Evolutionary conservation across 2,113 vertebrate genomes (phyloP), one percentile per base, ranked within the genome.

Genomic region (Nicator chloris): DNA sequence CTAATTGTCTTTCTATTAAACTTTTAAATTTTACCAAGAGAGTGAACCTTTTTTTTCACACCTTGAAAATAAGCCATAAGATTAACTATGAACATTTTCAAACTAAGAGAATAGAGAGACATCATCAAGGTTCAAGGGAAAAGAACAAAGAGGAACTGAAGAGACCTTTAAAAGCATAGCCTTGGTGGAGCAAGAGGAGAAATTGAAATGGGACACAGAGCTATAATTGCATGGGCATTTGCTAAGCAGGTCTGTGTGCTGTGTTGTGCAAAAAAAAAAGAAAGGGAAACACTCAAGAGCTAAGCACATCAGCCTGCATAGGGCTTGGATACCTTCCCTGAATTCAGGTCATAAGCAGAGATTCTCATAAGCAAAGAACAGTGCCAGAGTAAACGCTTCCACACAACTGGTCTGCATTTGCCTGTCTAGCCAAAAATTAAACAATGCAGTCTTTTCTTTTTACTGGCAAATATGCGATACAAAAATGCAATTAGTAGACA

Each of bases 311-410:
- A 84, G 94, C 53, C 60, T 90, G 60, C 64, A 72, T 0, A 86
- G 73, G 19, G 33, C 50, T 90, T 96, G 96, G 96, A 94, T 15
- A 69, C 49, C 73, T 84, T 94, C 94, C 96, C 95, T 95, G 94
- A 96, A 94, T 76, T 76, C 90, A 95, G 94, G 88, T 86, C 95
- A 94, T 66, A 84, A 86, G 87, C 78, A 88, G 79, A 95, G 75
- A 90, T 71, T 92, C 93, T 82, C 68, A 82, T 23, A 93, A 90
- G 88, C 88, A 61, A 53, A 11, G 31, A 77, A 56, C 86, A 61
- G 86, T 92, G 94, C 93, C 96, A 97, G 94, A 96, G 93, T 86
- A 95, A 95, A 96, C 88, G 93, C 88, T 94, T 96, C 64, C 35
- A 93, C 1, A 4, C 76, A 94, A 94, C 44, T 81, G 64, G 60